These are phyloP conservation scores for Phrixothrix hirtus DNA, from an alignment of 2,888 invertebrate genomes.

Conservation along the genomic window DNA sequence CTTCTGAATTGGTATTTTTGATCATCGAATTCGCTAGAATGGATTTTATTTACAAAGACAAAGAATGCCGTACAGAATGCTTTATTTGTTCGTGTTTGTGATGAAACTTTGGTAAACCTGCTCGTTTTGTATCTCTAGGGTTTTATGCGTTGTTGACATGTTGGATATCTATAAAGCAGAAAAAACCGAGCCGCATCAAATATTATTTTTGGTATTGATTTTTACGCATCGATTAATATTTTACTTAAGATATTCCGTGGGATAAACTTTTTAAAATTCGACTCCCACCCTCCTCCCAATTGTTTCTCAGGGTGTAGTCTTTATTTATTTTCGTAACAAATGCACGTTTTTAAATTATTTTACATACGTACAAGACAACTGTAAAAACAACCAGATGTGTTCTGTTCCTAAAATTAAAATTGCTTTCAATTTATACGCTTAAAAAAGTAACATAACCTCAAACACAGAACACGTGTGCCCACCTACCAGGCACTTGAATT, in stretches of 20 bases:
- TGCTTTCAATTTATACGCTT: not conserved
- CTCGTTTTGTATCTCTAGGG: conserved; percentile 27
- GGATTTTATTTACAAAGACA: conserved; percentile 22
- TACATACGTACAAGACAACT: not conserved
- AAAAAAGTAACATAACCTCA: not conserved
- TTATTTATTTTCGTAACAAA: no score
- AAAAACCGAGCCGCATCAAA: conserved; percentile 16
- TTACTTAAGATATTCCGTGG: conserved; percentile 14
- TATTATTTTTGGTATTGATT: conserved; percentile 26
- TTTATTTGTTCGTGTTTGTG: conserved; percentile 24
- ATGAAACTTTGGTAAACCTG: conserved; percentile 28
- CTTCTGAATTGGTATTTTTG: no score
- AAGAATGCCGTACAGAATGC: conserved; percentile 16
- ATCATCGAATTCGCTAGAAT: not conserved
- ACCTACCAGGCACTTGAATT: not conserved
- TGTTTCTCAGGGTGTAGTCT: no score
- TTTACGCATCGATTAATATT: conserved; percentile 12
- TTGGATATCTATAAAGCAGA: conserved; percentile 27
- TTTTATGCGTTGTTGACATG: conserved; percentile 28
- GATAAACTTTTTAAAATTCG: no score
- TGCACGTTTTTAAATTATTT: no score
- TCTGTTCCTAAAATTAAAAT: not conserved
- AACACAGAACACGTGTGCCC: not conserved
- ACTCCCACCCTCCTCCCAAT: no score
- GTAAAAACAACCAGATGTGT: no score